Base-by-base conservation (phyloP, 2,888 invertebrate genomes). In the Ophraella communa region DNA sequence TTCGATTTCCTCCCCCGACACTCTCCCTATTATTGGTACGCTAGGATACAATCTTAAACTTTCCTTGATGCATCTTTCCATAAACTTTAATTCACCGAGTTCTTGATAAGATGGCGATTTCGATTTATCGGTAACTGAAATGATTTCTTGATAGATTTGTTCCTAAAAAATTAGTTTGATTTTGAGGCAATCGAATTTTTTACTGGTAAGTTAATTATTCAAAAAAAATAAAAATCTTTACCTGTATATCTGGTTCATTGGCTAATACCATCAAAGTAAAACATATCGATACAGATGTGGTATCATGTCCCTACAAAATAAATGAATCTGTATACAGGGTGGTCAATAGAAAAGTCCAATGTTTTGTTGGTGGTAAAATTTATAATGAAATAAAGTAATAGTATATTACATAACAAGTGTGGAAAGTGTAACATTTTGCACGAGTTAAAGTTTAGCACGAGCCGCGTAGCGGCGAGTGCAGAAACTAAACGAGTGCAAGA, bases 301-400 rank as follows among this genome's bases (percentile, higher is more conserved):
- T 89, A 65, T 89, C 89, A 73, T 88, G 88, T 0, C 89, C 87
- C 87, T 87, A 73, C 60, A 81, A 79, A 55, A 57, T 58, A 35
- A 39, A n/a, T 39, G 3, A 20, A 2, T 20, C 1, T 8, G 1
- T 5, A 24, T 24, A n/a, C n/a, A 1, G 11, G 3, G 30, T 39
- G n/a, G 21, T 10, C n/a, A 35, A n/a, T n/a, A n/a, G n/a, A n/a
- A 14, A 53, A 3, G 20, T 18, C 4, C n/a, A n/a, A n/a, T n/a
- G n/a, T n/a, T n/a, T n/a, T n/a, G n/a, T n/a, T n/a, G n/a, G n/a
- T n/a, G n/a, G n/a, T n/a, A n/a, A n/a, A n/a, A n/a, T n/a, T n/a
- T n/a, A n/a, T n/a, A n/a, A n/a, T n/a, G n/a, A n/a, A n/a, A n/a
- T n/a, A n/a, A n/a, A n/a, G n/a, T n/a, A n/a, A n/a, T n/a, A n/a